Base-by-base conservation (phyloP, 2,888 invertebrate genomes). In the Calliphora vomitoria region DNA sequence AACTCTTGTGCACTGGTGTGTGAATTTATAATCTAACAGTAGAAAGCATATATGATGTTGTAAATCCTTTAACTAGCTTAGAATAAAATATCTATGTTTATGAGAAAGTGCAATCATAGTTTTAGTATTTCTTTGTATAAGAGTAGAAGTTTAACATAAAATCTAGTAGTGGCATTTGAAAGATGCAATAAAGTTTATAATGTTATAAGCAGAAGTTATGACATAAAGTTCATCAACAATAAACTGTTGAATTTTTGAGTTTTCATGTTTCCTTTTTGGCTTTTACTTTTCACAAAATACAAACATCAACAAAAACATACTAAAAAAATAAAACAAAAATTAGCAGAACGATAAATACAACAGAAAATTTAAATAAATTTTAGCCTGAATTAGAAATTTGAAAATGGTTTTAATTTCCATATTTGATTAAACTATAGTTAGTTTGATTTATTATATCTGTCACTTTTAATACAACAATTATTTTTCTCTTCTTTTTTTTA, bases 181-280 rank as follows among this genome's bases (percentile, higher is more conserved):
- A 66, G 47, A 82, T 72, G 55, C 25, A 44, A 75, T 76, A 72
- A 78, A 82, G 31, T 68, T 81, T 76, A 72, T 76, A 71, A 76
- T 55, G 47, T 31, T 76, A 53, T 53, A 84, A 75, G 5, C 81
- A 81, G 62, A 85, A 85, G 58, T 82, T 72, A 71, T 72, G 69
- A 41, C 81, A 85, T 47, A 80, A 85, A 76, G 38, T 81, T 55
- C 53, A 85, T 41, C 50, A 76, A 68, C 81, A 78, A 68, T 78
- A 78, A 83, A 69, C 69, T 66, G 55, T 53, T 60, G 44, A 74
- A 4, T 44, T 58, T 60, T 13, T 4, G 0, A n/a, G 11, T 13
- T 44, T 44, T 44, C 13, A 44, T 44, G 4, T 11, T 44, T 44
- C 13, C 35, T 5, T 35, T 35, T 35, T 35, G 6, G 35, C 35